phyloP scores from a whole-genome alignment of 2,113 vertebrate genomes.

The Dinomys branickii region DNA sequence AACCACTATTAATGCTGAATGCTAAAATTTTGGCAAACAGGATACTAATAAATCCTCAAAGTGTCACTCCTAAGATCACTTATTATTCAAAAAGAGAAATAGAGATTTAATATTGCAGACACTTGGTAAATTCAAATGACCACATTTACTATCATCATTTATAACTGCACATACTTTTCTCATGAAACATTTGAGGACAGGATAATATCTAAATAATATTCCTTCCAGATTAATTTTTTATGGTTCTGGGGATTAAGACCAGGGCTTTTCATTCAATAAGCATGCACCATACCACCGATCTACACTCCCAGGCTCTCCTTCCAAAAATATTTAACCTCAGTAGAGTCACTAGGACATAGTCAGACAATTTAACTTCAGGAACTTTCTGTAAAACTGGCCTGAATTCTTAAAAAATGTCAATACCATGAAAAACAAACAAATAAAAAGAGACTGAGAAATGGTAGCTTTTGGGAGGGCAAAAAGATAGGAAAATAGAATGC shows the following conservation, averaged over 20 bases:
- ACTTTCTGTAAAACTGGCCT: neutral
- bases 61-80: neutral
- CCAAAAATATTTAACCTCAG: constrained; percentile 29
- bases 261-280: neutral
- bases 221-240: neutral
- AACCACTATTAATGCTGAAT: neutral
- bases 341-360: neutral
- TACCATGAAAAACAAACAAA: neutral
- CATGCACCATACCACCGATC: neutral
- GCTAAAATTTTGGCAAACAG: constrained; percentile 13
- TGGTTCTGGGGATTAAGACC: neutral
- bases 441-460: neutral
- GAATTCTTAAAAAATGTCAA: neutral
- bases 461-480: neutral
- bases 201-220: neutral
- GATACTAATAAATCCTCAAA: neutral
- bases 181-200: neutral
- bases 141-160: neutral
- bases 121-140: neutral
- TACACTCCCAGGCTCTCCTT: neutral
- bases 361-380: neutral
- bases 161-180: neutral
- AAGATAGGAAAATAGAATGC: neutral
- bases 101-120: neutral
- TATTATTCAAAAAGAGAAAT: neutral